These are phyloP conservation scores for Neelides sp. DNA, from an alignment of 1,140 invertebrate species.

Conservation along the genomic window DNA sequence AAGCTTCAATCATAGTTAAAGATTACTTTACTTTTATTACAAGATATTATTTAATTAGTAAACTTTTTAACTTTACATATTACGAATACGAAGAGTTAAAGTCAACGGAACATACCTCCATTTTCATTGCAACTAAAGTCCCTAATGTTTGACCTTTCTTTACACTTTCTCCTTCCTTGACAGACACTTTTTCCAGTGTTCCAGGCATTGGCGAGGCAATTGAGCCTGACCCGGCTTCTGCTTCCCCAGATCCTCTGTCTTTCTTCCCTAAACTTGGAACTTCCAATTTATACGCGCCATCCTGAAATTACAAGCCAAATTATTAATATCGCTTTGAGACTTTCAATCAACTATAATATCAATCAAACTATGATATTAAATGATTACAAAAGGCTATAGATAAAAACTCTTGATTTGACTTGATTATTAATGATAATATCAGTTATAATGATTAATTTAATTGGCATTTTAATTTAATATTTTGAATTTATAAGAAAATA, in stretches of 20 bases:
- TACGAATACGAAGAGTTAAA: too few relatives aligned
- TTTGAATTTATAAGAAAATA: neutral
- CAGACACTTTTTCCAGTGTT: slow-evolving; percentile 78
- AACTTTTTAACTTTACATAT: slow-evolving; percentile 1
- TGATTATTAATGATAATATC: too few relatives aligned
- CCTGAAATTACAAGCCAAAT: slow-evolving; percentile 35
- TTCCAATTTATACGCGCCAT: slow-evolving; percentile 41
- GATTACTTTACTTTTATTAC: slow-evolving; percentile 4
- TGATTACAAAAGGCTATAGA: too few relatives aligned
- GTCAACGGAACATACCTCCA: slow-evolving; percentile 71
- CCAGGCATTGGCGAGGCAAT: slow-evolving; percentile 89
- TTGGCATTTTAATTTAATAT: too few relatives aligned
- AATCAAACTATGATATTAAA: neutral
- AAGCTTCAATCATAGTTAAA: neutral
- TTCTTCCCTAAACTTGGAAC: slow-evolving; percentile 35
- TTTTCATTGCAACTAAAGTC: slow-evolving; percentile 97
- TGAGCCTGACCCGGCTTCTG: slow-evolving; percentile 36
- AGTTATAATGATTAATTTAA: too few relatives aligned
- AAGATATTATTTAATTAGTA: slow-evolving; percentile 9
- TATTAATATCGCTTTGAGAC: neutral
- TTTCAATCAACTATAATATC: neutral
- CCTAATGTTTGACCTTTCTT: slow-evolving; percentile 70
- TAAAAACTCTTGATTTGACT: too few relatives aligned
- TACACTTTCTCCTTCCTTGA: slow-evolving; percentile 63
- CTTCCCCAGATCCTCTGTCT: slow-evolving; percentile 34